These are phyloP conservation scores for Andrena fulva DNA, from an alignment of 2,888 invertebrate species.

Conservation along the genomic window DNA sequence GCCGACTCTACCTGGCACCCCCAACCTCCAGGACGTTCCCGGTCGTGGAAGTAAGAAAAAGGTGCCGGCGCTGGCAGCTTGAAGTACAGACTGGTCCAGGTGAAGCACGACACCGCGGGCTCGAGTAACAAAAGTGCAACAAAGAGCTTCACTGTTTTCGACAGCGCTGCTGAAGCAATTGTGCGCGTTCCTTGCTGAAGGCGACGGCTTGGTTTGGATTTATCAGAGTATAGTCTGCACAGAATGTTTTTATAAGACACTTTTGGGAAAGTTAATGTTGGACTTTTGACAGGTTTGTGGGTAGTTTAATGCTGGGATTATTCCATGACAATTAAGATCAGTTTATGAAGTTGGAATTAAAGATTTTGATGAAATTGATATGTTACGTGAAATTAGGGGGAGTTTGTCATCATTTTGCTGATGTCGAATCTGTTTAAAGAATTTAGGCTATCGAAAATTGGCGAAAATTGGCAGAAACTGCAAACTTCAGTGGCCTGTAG, in stretches of 20 bases:
- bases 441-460: no score
- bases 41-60: conserved; percentile 46
- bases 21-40: conserved; percentile 43
- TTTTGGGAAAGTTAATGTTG: background rate
- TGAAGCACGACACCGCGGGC: conserved; percentile 4
- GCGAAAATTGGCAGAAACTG: no score
- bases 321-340: no score
- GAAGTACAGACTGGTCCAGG: conserved; percentile 33
- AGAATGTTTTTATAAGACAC: background rate
- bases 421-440: no score
- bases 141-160: background rate
- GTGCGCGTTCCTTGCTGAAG: background rate
- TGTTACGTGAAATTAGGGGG: no score
- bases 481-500: no score
- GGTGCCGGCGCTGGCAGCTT: conserved; percentile 46
- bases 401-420: no score
- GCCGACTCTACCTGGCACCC: conserved; percentile 50
- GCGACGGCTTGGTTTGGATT: background rate
- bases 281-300: no score
- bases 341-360: no score
- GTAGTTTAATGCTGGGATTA: no score
- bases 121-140: conserved; percentile 19
- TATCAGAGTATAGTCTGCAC: background rate
- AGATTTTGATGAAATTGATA: no score
- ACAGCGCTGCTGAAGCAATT: background rate